phyloP scores from a whole-genome alignment of 2,888 invertebrate genomes.

The Sesamia inferens region DNA sequence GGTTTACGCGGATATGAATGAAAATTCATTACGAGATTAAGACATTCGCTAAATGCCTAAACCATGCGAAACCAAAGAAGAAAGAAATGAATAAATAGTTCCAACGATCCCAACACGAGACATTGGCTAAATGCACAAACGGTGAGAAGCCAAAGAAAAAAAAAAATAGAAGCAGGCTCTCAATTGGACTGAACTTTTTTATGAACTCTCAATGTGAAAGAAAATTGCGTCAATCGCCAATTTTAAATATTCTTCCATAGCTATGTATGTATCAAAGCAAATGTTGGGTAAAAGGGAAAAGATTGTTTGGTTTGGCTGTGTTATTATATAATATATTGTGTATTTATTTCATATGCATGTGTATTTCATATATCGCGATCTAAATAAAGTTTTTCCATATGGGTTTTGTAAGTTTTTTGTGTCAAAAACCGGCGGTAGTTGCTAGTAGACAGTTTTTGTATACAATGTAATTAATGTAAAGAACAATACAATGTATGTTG shows the following conservation, averaged over 20 bases:
- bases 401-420: background rate
- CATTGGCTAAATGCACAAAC: too few species aligned
- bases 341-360: too few species aligned
- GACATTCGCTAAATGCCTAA: too few species aligned
- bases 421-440: background rate
- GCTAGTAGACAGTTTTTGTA: background rate
- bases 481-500: background rate
- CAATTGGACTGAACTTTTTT: background rate
- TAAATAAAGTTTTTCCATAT: background rate
- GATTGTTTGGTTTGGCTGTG: background rate
- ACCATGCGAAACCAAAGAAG: too few species aligned
- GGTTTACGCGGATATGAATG: too few species aligned
- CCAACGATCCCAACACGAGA: too few species aligned
- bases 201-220: background rate
- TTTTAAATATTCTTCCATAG: background rate
- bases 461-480: background rate
- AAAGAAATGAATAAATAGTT: too few species aligned
- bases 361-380: background rate
- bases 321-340: too few species aligned
- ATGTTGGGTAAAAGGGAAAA: background rate
- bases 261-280: background rate
- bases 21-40: too few species aligned
- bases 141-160: too few species aligned
- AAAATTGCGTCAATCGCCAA: constrained; percentile 7
- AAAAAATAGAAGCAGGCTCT: too few species aligned